Evolutionary conservation across 1,140 invertebrate genomes (phyloP), one percentile per base, ranked within the genome.

Genomic region (Geopemphigus sp.): DNA sequence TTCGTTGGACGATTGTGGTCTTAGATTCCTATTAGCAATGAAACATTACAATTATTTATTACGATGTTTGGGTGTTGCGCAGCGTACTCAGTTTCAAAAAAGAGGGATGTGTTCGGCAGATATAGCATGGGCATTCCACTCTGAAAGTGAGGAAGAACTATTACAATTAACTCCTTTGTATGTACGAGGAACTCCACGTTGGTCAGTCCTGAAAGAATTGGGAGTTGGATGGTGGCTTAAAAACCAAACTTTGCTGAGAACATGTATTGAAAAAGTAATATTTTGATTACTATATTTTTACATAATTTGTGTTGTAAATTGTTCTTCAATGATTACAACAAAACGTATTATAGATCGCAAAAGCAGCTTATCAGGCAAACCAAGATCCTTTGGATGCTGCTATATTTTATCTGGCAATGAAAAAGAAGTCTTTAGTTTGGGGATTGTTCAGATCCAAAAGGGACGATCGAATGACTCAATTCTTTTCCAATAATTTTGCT

Each of bases 61-160:
- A 70, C 87, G 91, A 10, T 99, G 97, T 84, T 87, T 99, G 45
- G 96, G 97, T 0, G 86, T 96, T 5, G 91, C 90, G 3, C 96
- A 98, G 85, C 88, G 97, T 57, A 91, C 92, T 0, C 89, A 92
- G 74, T 91, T 98, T 80, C 94, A 97, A 84, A 92, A 93, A 80
- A 90, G 92, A 82, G 98, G 98, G 19, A 91, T 99, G 0, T 93
- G 92, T 10, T 93, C 94, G 1, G 93, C 95, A 80, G 96, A 98
- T 86, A 88, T 99, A 17, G 96, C 98, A 14, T 99, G 98, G 98
- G 98, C 97, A 1, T 99, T 97, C 86, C 98, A 99, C 87, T 99
- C 97, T 0, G 98, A 99, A 86, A 95, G 95, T 45, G 95, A 98
- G 86, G 96, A 98, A 84, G 98, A 98, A 85, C 86, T 99, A 47